Conservation (phyloP, 2,797 vertebrate species). For the Glossophaga mutica region DNA sequence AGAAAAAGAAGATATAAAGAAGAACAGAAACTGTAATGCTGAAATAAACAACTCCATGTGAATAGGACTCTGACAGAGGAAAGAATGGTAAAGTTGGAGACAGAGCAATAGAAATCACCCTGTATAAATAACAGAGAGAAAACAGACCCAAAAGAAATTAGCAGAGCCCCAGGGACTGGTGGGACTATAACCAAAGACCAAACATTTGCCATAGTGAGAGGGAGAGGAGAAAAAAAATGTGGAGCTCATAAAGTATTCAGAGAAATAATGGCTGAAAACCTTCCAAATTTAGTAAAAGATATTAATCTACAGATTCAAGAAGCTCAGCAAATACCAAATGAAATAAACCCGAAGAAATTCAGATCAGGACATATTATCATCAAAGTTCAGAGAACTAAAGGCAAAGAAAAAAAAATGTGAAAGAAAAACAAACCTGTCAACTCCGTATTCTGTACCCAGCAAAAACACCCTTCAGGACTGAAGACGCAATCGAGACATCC, state of each 20-base stretch:
- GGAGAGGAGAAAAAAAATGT: not conserved
- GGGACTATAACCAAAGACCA: not conserved
- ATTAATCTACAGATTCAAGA: not conserved
- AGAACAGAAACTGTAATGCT: not conserved
- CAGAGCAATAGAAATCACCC: not conserved
- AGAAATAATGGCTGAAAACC: not conserved
- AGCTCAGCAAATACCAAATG: not conserved
- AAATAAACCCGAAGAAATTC: not conserved
- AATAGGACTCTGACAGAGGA: not conserved
- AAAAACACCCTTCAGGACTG: not conserved
- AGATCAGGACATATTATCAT: not conserved
- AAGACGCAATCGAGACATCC: not conserved
- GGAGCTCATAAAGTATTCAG: not conserved
- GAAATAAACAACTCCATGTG: not conserved
- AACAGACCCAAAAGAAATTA: not conserved
- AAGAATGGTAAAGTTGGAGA: not conserved
- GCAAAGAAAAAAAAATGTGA: not conserved
- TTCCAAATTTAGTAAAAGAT: not conserved
- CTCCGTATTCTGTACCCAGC: not conserved
- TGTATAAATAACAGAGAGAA: not conserved
- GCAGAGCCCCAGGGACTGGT: not conserved
- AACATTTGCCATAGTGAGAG: not conserved
- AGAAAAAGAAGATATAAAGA: not conserved
- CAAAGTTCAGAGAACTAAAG: not conserved
- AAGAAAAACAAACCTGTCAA: not conserved